Conservation (phyloP, 2,888 invertebrate species). For the Limnephilus marmoratus region DNA sequence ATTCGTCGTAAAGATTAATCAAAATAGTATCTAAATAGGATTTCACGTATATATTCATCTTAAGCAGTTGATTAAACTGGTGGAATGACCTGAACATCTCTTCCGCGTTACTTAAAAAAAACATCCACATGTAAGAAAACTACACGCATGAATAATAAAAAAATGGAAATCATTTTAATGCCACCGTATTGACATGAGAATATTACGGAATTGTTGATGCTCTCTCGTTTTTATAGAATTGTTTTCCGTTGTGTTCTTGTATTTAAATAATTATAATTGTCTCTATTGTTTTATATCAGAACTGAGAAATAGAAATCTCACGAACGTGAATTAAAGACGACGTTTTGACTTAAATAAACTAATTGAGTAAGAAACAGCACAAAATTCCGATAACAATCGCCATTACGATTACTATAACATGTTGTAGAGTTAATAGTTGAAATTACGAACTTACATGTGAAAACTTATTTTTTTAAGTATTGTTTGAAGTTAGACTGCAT, state of each 20-base stretch:
- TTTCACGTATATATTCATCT: too few species aligned
- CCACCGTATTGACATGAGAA: not conserved
- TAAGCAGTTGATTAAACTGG: not conserved
- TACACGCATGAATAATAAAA: not conserved
- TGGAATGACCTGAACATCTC: not conserved
- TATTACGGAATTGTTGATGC: not conserved
- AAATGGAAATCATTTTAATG: not conserved
- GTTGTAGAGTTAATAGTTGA: not conserved
- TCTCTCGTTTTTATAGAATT: not conserved
- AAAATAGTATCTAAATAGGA: too few species aligned
- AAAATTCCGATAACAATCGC: not conserved
- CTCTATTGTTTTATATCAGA: not conserved
- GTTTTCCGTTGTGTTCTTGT: not conserved
- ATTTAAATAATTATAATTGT: not conserved
- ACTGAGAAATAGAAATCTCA: not conserved
- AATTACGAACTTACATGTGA: not conserved
- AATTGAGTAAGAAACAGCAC: not conserved
- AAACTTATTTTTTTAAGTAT: not conserved
- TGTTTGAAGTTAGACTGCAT: not conserved
- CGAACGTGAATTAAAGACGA: not conserved
- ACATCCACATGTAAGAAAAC: too few species aligned
- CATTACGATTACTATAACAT: not conserved
- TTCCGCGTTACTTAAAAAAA: too few species aligned
- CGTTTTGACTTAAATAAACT: not conserved
- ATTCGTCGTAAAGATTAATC: too few species aligned